These are phyloP conservation scores for Notothenia rossii DNA, from an alignment of 2,113 vertebrate genomes.

Conservation along the genomic window DNA sequence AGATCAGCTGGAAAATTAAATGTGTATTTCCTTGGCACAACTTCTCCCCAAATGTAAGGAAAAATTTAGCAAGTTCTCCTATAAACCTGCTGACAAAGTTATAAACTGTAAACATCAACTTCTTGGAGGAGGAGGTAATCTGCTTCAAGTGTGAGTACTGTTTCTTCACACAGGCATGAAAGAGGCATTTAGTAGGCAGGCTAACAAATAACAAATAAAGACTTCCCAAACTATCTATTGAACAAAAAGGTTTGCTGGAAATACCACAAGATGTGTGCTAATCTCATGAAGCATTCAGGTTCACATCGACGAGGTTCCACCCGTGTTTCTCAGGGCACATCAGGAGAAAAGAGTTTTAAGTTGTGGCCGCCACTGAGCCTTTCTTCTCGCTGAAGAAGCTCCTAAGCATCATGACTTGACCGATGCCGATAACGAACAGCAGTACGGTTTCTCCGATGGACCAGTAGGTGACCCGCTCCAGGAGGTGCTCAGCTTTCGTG, in stretches of 20 bases:
- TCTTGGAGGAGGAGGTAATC: background rate
- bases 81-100: no score
- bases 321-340: background rate
- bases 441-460: constrained; percentile 88
- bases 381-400: constrained; percentile 92
- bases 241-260: constrained; percentile 1
- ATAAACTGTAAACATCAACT: no score
- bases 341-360: constrained; percentile 63
- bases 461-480: constrained; percentile 87
- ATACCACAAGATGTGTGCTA: background rate
- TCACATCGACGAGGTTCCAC: background rate
- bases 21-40: no score
- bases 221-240: background rate
- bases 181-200: background rate
- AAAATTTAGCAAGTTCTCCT: no score
- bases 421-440: constrained; percentile 88
- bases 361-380: constrained; percentile 62
- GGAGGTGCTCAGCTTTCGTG: constrained; percentile 87
- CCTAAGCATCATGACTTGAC: constrained; percentile 91
- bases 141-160: background rate
- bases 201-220: constrained; percentile 1
- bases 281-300: constrained; percentile 5
- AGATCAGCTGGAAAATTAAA: no score
- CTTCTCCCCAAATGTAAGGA: no score
- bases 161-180: constrained; percentile 22